A percentile compares a stretch with the other conserved stretches of the same genome.
Evolutionary conservation across 2,797 vertebrate species (phyloP).

Genomic region (Hydrolagus colliei): DNA sequence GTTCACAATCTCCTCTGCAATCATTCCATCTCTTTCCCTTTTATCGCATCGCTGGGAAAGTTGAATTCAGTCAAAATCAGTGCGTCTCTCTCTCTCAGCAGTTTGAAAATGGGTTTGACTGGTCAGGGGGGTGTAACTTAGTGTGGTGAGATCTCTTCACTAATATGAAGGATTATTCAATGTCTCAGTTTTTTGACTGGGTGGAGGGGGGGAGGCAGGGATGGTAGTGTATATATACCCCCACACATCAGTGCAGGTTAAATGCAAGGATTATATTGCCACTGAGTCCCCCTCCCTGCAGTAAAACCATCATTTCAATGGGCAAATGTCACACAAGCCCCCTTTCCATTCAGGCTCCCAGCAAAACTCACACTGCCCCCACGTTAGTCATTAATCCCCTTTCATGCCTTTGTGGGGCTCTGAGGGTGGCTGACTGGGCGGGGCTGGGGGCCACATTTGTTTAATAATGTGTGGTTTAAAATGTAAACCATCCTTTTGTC

Average conservation of each 20-base stretch:
- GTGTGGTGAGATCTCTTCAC: too few relatives aligned
- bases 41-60: neutral
- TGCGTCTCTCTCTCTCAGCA: neutral
- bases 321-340: neutral
- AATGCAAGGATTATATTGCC: too few relatives aligned
- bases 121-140: too few relatives aligned
- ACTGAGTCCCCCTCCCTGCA: neutral
- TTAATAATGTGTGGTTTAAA: constrained; percentile 39
- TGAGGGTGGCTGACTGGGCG: neutral
- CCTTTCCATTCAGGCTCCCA: neutral
- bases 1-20: neutral
- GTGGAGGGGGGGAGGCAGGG: too few relatives aligned
- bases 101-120: neutral
- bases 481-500: constrained; percentile 46
- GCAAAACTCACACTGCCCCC: neutral
- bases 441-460: neutral
- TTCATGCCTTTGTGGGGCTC: constrained; percentile 33
- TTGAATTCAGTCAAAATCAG: neutral
- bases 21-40: neutral
- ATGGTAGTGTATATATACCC: too few relatives aligned
- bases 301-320: too few relatives aligned
- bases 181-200: too few relatives aligned
- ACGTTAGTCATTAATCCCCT: constrained; percentile 23
- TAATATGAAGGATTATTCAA: too few relatives aligned
- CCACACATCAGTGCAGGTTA: too few relatives aligned